Base-by-base conservation (phyloP, 2,113 vertebrate species). In the Toxostoma redivivum region DNA sequence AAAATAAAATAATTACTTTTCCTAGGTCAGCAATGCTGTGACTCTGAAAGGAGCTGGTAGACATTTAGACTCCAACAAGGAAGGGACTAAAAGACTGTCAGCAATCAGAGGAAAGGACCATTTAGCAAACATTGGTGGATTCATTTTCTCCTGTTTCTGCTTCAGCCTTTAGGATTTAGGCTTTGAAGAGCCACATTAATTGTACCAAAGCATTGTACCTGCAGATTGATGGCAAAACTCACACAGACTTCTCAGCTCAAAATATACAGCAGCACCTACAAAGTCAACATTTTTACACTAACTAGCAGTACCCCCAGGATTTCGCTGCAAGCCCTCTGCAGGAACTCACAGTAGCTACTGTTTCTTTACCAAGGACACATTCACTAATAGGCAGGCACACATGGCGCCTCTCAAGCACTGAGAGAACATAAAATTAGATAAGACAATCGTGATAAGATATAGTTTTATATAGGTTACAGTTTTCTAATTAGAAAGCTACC, bases 301-400 rank as follows among this genome's bases (percentile, higher is more conserved):
- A 16, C 22, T 15, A 61, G 30, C 38, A n/a, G 8, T 5, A 23
- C 42, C 17, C 58, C 71, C 0, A 0, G 31, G n/a, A 76, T 45
- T 79, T 60, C 16, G 1, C 23, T 7, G 27, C 4, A 5, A 92
- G 33, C 12, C 60, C 40, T 72, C 27, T 27, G 16, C 37, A 25
- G 40, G 15, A 64, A n/a, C 17, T 78, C 3, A 4, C 21, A 56
- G 65, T 27, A 71, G 47, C 71, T 71, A 71, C 82, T 62, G 70
- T 58, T 72, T 51, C 57, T 62, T 67, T 94, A 56, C 50, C 72
- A 76, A 88, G 71, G 71, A 57, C 57, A 31, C 1, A 1, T 21
- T 82, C 57, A 24, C 24, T 71, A 57, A 9, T 8, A 22, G n/a
- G 66, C 27, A 22, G n/a, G 66, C 27, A 45, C 45, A 20, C 1